These are phyloP conservation scores for Amyelois transitella DNA, from an alignment of 1,140 invertebrate genomes.

Conservation along the genomic window DNA sequence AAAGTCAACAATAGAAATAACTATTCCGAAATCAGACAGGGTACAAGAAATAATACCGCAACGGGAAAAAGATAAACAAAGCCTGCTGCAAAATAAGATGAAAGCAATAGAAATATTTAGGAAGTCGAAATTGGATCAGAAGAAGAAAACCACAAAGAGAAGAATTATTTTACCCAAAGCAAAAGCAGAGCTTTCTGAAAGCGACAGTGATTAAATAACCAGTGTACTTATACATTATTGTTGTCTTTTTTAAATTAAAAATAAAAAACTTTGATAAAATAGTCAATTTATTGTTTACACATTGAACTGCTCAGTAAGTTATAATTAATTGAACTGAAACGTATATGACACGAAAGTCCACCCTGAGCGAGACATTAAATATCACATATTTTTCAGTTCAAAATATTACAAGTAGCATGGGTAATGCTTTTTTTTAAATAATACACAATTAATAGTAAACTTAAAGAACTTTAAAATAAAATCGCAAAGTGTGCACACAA, in stretches of 20 bases:
- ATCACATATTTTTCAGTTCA: no score
- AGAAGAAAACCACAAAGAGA: constrained; percentile 68
- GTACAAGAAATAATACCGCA: constrained; percentile 82
- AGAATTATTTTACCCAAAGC: constrained; percentile 68
- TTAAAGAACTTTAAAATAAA: constrained; percentile 19
- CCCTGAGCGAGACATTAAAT: no score
- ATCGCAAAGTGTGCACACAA: constrained; percentile 6
- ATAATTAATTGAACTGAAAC: constrained; percentile 22
- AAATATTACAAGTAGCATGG: no score
- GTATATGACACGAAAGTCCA: no score
- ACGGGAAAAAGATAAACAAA: constrained; percentile 79
- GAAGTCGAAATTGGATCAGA: constrained; percentile 78
- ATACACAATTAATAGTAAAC: constrained; percentile 18
- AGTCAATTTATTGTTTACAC: constrained; percentile 66
- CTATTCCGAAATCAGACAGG: constrained; percentile 43
- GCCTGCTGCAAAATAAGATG: constrained; percentile 80
- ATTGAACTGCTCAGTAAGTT: constrained; percentile 27
- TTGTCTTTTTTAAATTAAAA: constrained; percentile 14
- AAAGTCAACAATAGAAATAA: constrained; percentile 34
- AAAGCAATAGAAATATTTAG: constrained; percentile 85
- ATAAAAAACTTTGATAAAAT: constrained; percentile 53
- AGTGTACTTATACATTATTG: constrained; percentile 13
- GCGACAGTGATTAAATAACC: constrained; percentile 73
- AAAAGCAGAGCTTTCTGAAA: constrained; percentile 80
- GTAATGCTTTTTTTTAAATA: no score